Evolutionary conservation across 2,888 invertebrate species (phyloP).

Genomic region (Leptinotarsa rubiginosa): DNA sequence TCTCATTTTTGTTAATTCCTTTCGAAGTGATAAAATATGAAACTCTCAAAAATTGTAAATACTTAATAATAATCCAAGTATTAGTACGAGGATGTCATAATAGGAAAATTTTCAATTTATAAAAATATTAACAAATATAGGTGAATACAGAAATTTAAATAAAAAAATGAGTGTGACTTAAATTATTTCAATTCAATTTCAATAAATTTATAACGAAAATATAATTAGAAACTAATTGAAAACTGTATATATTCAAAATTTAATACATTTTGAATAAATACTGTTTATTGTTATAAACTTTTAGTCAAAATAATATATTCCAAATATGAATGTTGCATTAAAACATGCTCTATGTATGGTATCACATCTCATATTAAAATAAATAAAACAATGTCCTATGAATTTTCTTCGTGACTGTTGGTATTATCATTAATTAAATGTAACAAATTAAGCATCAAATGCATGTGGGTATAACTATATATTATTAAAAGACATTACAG

Average conservation of each 20-base stretch:
- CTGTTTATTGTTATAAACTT: not conserved
- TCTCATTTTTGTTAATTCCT: not conserved
- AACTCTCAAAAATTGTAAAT: not conserved
- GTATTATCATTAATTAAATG: not conserved
- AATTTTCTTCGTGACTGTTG: not conserved
- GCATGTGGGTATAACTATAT: not conserved
- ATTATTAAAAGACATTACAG: not conserved
- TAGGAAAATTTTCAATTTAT: too few relatives aligned
- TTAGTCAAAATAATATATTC: conserved; percentile 3
- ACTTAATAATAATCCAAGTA: not conserved
- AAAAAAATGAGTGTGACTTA: too few relatives aligned
- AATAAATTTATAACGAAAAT: too few relatives aligned
- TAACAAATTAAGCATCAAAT: not conserved
- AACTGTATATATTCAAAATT: conserved; percentile 5
- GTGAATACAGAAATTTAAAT: not conserved
- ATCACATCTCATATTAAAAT: not conserved
- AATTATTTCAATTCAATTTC: too few relatives aligned
- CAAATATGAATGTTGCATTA: not conserved
- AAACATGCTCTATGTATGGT: not conserved
- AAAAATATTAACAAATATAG: not conserved
- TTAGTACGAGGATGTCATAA: not conserved
- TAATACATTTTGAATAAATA: not conserved
- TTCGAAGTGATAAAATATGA: not conserved
- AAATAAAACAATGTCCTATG: not conserved
- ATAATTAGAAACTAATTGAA: too few relatives aligned